Conservation (phyloP, 2,797 vertebrate species). For the Percopsis omiscomaycus region DNA sequence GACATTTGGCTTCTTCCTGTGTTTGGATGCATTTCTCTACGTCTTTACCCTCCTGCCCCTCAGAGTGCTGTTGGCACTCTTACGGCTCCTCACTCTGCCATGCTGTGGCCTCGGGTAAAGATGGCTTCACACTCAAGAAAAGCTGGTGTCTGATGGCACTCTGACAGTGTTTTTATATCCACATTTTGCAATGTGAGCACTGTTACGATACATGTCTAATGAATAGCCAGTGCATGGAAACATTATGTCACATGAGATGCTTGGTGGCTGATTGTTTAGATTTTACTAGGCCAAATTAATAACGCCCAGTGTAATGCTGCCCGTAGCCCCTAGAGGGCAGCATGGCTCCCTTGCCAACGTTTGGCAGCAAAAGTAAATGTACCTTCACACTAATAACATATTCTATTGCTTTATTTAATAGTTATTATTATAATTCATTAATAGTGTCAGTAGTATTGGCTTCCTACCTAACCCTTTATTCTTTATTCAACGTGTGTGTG, state of each 20-base stretch:
- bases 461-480: background rate
- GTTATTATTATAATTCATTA: too few species aligned
- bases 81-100: conserved; percentile 88
- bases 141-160: too few species aligned
- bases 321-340: conserved; percentile 41
- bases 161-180: too few species aligned
- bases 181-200: too few species aligned
- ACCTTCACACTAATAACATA: background rate
- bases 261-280: background rate
- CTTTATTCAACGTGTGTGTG: conserved; percentile 11
- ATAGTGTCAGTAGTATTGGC: background rate
- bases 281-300: background rate
- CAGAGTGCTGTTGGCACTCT: conserved; percentile 90
- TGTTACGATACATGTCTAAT: too few species aligned
- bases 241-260: background rate
- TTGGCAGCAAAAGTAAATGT: background rate
- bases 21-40: conserved; percentile 98
- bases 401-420: background rate
- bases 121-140: background rate
- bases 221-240: too few species aligned
- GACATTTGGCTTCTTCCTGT: conserved; percentile 97
- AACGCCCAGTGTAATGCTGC: background rate
- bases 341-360: conserved; percentile 16
- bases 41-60: conserved; percentile 95
- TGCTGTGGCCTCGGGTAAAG: conserved; percentile 92